Conservation (phyloP, 2,113 vertebrate species). For the Strix aluco region DNA sequence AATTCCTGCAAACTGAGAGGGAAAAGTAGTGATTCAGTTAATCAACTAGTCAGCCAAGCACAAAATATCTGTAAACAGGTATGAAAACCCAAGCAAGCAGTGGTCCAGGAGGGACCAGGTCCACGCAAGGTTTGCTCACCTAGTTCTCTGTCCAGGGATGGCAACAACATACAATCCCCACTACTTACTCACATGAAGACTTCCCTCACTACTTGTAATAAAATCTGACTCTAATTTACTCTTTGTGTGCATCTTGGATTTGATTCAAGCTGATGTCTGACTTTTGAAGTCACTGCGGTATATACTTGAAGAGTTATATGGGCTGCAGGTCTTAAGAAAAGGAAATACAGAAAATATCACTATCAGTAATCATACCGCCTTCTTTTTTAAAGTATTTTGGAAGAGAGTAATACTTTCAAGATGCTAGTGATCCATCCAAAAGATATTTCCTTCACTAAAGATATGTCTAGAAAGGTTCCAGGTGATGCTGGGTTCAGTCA, state of each 20-base stretch:
- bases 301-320: background rate
- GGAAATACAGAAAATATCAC: background rate
- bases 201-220: background rate
- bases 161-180: background rate
- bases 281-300: background rate
- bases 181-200: background rate
- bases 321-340: background rate
- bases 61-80: background rate
- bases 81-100: background rate
- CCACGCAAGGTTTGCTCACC: background rate
- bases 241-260: background rate
- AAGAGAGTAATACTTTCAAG: background rate
- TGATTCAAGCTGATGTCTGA: background rate
- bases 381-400: background rate
- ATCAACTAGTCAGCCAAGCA: background rate
- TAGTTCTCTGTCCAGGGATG: background rate
- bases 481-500: background rate
- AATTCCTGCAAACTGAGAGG: background rate
- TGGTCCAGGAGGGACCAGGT: accelerated
- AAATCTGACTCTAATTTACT: background rate
- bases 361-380: background rate
- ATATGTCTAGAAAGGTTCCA: background rate
- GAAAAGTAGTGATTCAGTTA: background rate
- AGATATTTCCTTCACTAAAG: background rate
- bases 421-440: background rate